Evolutionary conservation across 2,113 vertebrate genomes (phyloP).

Genomic region (Tor tambroides): DNA sequence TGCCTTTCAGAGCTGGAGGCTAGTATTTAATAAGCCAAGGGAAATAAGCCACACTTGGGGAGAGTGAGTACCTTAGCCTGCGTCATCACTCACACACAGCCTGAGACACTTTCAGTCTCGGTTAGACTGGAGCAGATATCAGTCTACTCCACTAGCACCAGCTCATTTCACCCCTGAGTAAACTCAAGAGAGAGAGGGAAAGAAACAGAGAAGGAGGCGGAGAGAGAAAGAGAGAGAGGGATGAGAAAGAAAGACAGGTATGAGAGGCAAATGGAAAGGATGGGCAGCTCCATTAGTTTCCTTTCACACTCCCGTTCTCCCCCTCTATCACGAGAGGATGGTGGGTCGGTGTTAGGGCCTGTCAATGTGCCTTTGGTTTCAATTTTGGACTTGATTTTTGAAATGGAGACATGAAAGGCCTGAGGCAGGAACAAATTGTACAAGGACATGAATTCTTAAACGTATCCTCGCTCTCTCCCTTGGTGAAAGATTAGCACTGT

Average conservation of each 20-base stretch:
- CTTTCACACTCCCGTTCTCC: slow-evolving; percentile 31
- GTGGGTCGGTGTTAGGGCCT: slow-evolving; percentile 46
- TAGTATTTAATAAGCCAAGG: slow-evolving; percentile 48
- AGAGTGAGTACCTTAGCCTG: slow-evolving; percentile 41
- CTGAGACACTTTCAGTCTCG: slow-evolving; percentile 62
- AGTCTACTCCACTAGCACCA: slow-evolving; percentile 67
- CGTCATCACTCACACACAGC: slow-evolving; percentile 48
- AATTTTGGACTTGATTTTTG: slow-evolving; percentile 57
- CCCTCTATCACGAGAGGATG: slow-evolving; percentile 49
- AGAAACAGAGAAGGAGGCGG: slow-evolving; percentile 30
- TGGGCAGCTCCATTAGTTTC: slow-evolving; percentile 44
- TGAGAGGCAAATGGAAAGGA: slow-evolving; percentile 43
- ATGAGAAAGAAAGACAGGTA: slow-evolving; percentile 38
- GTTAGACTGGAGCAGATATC: slow-evolving; percentile 70
- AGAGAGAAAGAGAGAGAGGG: not conserved
- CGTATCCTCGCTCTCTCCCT: not conserved
- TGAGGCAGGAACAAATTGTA: slow-evolving; percentile 47
- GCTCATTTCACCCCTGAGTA: slow-evolving; percentile 77
- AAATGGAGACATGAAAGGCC: slow-evolving; percentile 53
- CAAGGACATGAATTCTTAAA: slow-evolving; percentile 52
- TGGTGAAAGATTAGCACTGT: slow-evolving; percentile 20
- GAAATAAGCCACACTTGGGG: slow-evolving; percentile 52
- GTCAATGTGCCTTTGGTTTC: slow-evolving; percentile 56
- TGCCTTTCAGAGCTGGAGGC: slow-evolving; percentile 31
- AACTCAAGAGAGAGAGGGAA: slow-evolving; percentile 49